phyloP scores from a whole-genome alignment of 2,888 invertebrate species.

The Phorcus lineatus region DNA sequence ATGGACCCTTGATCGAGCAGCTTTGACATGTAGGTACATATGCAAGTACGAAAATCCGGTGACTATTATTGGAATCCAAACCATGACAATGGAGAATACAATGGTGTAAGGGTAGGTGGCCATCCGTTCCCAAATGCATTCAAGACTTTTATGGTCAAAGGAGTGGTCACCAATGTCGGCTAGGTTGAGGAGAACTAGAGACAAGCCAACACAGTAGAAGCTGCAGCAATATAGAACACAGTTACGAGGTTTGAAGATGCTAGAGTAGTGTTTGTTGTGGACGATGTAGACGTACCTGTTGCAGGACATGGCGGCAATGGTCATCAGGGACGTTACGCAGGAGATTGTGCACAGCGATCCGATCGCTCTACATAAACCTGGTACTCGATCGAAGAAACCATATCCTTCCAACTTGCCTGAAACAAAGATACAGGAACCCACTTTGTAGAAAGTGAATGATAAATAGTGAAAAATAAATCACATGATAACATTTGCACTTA shows the following conservation, averaged over 20 bases:
- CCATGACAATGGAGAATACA: constrained; percentile 43
- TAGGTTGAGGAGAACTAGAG: constrained; percentile 51
- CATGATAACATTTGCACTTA: no score
- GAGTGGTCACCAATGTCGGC: constrained; percentile 49
- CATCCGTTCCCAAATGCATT: constrained; percentile 58
- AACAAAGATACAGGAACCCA: background rate
- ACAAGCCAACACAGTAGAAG: constrained; percentile 44
- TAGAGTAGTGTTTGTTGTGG: constrained; percentile 39
- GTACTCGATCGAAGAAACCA: constrained; percentile 41
- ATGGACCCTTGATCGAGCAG: constrained; percentile 31
- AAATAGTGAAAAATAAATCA: no score
- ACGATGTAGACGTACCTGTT: constrained; percentile 52
- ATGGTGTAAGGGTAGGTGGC: constrained; percentile 50
- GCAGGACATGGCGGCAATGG: constrained; percentile 42
- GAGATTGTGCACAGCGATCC: constrained; percentile 51
- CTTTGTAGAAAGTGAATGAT: no score
- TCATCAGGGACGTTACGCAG: constrained; percentile 52
- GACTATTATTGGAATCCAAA: constrained; percentile 38
- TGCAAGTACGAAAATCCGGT: constrained; percentile 42
- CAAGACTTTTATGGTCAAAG: constrained; percentile 52
- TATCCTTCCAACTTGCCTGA: constrained; percentile 50
- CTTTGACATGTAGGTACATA: constrained; percentile 41
- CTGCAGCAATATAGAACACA: constrained; percentile 38
- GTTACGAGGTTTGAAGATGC: constrained; percentile 38
- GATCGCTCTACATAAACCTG: constrained; percentile 42